These are phyloP conservation scores for Laothoe populi DNA, from an alignment of 2,888 invertebrate species.

Conservation along the genomic window DNA sequence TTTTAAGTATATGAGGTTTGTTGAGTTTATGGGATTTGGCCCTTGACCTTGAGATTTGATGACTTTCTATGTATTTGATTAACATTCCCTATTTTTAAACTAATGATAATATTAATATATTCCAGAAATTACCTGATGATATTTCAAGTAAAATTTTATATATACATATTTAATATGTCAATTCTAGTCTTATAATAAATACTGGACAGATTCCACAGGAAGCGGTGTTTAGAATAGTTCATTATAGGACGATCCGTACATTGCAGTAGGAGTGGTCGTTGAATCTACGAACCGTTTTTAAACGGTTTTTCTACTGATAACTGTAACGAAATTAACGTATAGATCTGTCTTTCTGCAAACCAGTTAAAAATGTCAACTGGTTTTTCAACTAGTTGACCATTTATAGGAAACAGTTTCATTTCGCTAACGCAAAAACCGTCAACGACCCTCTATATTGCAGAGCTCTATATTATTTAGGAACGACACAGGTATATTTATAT, in stretches of 20 bases:
- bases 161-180: background rate
- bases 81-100: slow-evolving; percentile 2
- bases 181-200: slow-evolving; percentile 1
- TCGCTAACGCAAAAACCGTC: too few relatives aligned
- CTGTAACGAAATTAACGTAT: too few relatives aligned
- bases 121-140: background rate
- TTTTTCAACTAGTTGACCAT: too few relatives aligned
- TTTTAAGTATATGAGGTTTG: slow-evolving; percentile 1
- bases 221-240: background rate
- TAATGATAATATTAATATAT: background rate
- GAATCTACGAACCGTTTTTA: too few relatives aligned
- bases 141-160: background rate
- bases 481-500: background rate
- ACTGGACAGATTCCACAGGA: background rate
- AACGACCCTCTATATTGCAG: background rate
- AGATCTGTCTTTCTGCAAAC: too few relatives aligned
- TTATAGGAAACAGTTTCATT: too few relatives aligned
- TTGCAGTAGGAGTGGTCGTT: too few relatives aligned
- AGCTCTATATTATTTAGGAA: background rate
- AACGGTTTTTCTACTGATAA: too few relatives aligned
- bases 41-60: background rate
- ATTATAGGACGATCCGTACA: background rate
- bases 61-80: background rate
- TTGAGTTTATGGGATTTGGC: background rate
- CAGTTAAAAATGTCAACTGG: too few relatives aligned